Percentiles rank a stretch among this genome's conserved stretches.
phyloP scores from a whole-genome alignment of 2,113 vertebrate species.

The Rhombomys opimus region DNA sequence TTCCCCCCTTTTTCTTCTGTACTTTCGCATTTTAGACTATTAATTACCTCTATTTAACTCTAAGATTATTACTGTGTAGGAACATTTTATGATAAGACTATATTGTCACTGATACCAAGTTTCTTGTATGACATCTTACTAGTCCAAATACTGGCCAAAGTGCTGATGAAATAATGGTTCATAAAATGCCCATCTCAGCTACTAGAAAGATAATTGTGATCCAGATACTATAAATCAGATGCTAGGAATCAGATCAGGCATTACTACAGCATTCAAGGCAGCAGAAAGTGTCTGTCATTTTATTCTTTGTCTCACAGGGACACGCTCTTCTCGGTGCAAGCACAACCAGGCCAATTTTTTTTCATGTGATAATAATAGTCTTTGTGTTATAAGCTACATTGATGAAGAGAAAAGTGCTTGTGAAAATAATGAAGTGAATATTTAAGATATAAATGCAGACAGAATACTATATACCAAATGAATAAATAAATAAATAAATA shows the following conservation, averaged over 20 bases:
- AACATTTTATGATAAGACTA: neutral
- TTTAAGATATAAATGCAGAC: neutral
- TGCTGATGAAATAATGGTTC: neutral
- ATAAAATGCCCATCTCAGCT: neutral
- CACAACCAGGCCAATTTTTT: neutral
- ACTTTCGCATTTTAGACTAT: neutral
- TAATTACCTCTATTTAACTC: neutral
- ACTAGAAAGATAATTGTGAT: fast-evolving
- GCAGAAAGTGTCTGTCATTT: neutral
- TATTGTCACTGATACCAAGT: neutral
- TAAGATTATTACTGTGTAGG: neutral
- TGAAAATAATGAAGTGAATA: neutral
- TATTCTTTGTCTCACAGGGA: neutral
- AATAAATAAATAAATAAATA: too few species aligned
- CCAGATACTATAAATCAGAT: too few species aligned
- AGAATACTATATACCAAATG: too few species aligned
- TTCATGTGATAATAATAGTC: neutral
- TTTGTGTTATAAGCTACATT: neutral
- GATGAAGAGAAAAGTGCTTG: neutral
- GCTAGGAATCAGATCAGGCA: too few species aligned
- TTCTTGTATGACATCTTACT: too few species aligned
- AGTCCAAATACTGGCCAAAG: fast-evolving
- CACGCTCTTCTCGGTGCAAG: neutral
- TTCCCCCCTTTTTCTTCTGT: neutral
- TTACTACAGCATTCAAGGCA: fast-evolving